phyloP scores from a whole-genome alignment of 2,113 vertebrate species.

The Oriolus oriolus region DNA sequence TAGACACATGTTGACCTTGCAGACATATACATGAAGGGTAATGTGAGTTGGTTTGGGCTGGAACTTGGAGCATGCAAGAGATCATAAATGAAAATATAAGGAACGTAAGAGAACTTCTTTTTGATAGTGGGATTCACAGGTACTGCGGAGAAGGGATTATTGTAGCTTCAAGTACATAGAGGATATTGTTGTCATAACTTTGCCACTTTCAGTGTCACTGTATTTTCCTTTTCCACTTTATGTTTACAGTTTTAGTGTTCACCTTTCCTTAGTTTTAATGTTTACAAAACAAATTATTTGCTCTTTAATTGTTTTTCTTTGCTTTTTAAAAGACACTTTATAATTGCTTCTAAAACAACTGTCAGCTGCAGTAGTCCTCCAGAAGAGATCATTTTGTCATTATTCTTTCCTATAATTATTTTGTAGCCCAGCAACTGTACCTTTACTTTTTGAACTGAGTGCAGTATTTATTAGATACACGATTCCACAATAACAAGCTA shows the following conservation, averaged over 20 bases:
- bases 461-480: not conserved
- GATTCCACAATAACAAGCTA: not conserved
- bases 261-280: not conserved
- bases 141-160: not conserved
- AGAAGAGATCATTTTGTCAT: not conserved
- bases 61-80: not conserved
- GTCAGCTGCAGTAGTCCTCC: not conserved
- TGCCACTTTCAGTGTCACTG: not conserved
- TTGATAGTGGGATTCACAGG: not conserved
- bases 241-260: not conserved
- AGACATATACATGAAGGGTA: not conserved
- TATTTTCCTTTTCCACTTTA: not conserved
- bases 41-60: no score
- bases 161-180: fast-evolving
- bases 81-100: not conserved
- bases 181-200: not conserved
- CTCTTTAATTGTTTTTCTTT: not conserved
- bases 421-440: not conserved
- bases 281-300: not conserved
- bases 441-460: not conserved
- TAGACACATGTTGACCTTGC: not conserved
- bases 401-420: not conserved
- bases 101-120: not conserved
- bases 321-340: not conserved
- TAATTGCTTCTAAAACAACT: not conserved